Evolutionary conservation across 2,797 vertebrate species (phyloP).

Genomic region (Poecilia picta): DNA sequence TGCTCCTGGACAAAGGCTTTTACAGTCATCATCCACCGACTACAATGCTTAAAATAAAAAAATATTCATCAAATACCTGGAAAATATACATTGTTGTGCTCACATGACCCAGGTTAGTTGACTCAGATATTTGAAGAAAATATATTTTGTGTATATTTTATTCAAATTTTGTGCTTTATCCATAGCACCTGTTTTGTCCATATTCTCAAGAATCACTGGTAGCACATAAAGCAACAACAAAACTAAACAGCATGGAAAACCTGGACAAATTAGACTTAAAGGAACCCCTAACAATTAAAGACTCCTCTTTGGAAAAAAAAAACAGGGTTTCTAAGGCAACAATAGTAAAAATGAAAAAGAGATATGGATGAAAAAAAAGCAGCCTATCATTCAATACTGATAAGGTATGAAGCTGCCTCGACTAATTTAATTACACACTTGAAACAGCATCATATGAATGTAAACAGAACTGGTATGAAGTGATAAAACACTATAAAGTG

Average conservation of each 20-base stretch:
- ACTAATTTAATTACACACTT: background rate
- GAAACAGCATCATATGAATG: background rate
- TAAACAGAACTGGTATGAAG: background rate
- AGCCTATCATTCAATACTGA: background rate
- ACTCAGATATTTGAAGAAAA: no score
- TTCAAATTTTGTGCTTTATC: no score
- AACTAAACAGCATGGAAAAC: background rate
- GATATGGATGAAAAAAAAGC: background rate
- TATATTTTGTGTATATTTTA: no score
- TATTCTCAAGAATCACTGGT: no score
- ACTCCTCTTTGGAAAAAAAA: background rate
- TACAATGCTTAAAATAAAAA: no score
- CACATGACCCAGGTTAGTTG: no score
- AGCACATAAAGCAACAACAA: background rate
- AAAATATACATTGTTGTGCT: no score
- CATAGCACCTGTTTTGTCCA: no score
- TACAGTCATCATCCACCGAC: no score
- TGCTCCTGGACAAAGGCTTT: no score
- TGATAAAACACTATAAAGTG: background rate
- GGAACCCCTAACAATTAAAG: background rate
- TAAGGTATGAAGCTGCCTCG: background rate
- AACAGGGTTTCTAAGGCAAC: background rate
- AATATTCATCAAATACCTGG: no score
- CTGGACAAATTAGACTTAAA: background rate
- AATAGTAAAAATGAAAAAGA: background rate